phyloP scores from a whole-genome alignment of 2,888 invertebrate genomes.

The Vesta saturnalis region DNA sequence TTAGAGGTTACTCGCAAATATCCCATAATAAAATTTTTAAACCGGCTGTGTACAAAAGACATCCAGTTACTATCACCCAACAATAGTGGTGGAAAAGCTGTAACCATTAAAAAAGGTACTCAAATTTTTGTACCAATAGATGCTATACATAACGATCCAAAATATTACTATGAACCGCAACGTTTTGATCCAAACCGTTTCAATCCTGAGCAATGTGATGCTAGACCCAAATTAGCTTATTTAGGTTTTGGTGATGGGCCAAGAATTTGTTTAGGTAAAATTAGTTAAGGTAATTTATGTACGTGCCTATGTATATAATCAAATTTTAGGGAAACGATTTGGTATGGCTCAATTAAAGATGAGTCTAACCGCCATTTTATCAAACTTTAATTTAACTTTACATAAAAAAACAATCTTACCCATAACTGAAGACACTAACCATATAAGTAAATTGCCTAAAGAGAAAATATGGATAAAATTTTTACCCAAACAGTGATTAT shows the following conservation, averaged over 20 bases:
- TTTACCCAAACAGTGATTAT: conserved; percentile 17
- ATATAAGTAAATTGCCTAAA: conserved; percentile 29
- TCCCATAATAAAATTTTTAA: conserved; percentile 29
- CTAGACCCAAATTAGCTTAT: conserved; percentile 44
- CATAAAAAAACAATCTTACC: conserved; percentile 34
- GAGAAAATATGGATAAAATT: conserved; percentile 44
- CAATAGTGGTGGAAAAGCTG: conserved; percentile 18
- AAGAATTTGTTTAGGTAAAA: conserved; percentile 45
- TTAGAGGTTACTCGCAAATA: conserved; percentile 34
- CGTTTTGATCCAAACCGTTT: conserved; percentile 57
- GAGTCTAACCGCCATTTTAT: conserved; percentile 39
- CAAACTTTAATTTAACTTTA: not conserved
- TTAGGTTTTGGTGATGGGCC: conserved; percentile 49
- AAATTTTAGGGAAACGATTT: conserved; percentile 44
- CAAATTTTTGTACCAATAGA: conserved; percentile 48
- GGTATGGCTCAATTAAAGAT: conserved; percentile 46
- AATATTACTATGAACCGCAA: conserved; percentile 53
- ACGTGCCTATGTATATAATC: not conserved
- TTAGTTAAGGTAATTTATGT: too few relatives aligned
- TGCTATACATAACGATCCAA: conserved; percentile 51
- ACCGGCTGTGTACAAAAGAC: conserved; percentile 30
- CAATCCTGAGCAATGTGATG: conserved; percentile 45
- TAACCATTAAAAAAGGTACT: conserved; percentile 44
- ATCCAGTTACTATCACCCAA: conserved; percentile 28
- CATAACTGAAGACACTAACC: conserved; percentile 39